These are phyloP conservation scores for Perca flavescens DNA, from an alignment of 2,113 vertebrate genomes.

Conservation along the genomic window DNA sequence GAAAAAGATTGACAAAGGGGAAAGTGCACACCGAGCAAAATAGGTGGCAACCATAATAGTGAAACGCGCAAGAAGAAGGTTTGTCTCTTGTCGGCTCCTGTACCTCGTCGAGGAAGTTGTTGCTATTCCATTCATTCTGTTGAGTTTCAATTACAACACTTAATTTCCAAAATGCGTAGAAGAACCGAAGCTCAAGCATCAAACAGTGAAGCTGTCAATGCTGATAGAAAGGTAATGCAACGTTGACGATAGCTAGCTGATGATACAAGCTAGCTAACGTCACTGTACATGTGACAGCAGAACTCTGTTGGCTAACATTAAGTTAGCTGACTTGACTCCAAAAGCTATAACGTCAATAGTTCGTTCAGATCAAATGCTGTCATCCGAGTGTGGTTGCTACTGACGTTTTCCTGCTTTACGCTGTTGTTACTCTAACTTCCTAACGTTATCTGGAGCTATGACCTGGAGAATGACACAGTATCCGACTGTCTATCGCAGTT, in stretches of 20 bases:
- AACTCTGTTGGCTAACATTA: not conserved
- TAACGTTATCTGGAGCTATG: not conserved
- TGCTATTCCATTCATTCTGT: slow-evolving; percentile 41
- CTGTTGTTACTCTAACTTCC: not conserved
- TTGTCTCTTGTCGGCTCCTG: slow-evolving; percentile 46
- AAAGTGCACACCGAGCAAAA: not conserved
- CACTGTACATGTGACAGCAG: not conserved
- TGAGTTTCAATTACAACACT: not conserved
- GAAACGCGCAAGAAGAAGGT: not conserved
- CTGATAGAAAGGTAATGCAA: slow-evolving; percentile 70
- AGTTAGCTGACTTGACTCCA: not conserved
- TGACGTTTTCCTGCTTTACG: not conserved
- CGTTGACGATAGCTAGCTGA: not conserved
- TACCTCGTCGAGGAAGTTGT: slow-evolving; percentile 56
- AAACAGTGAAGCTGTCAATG: slow-evolving; percentile 32
- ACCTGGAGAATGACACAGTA: not conserved
- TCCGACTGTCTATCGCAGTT: not conserved
- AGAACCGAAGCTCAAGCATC: slow-evolving; percentile 70
- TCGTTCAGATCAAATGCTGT: not conserved
- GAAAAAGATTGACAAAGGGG: not conserved
- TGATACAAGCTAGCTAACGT: not conserved
- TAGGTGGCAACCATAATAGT: too few species aligned
- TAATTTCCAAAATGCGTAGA: slow-evolving; percentile 70
- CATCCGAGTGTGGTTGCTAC: not conserved
- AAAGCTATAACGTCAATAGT: not conserved